A percentile compares a stretch with the other conserved stretches of the same genome.
Conservation (phyloP, 2,113 vertebrate species). For the Scomber japonicus region DNA sequence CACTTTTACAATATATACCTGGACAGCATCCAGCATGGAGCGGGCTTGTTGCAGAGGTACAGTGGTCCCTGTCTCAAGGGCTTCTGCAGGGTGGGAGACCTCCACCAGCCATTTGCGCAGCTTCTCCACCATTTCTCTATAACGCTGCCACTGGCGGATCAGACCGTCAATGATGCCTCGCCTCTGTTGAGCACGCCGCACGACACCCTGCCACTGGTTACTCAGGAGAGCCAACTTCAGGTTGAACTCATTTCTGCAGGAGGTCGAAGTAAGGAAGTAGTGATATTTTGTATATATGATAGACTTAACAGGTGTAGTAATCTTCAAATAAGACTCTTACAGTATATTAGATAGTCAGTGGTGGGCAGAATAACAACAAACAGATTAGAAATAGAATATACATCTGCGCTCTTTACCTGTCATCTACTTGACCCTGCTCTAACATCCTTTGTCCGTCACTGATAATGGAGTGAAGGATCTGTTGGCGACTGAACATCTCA, state of each 20-base stretch:
- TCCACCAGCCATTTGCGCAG: conserved; percentile 92
- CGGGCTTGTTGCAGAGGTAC: conserved; percentile 92
- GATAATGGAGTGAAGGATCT: conserved; percentile 98
- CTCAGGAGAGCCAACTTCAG: conserved; percentile 93
- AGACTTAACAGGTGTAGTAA: background rate
- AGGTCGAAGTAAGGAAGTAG: background rate
- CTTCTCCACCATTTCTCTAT: conserved; percentile 93
- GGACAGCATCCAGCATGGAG: conserved; percentile 90
- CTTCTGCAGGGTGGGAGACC: conserved; percentile 82
- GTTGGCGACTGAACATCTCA: conserved; percentile 99
- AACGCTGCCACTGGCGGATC: conserved; percentile 96
- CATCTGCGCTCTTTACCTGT: conserved; percentile 86
- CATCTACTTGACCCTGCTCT: conserved; percentile 97
- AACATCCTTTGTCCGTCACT: conserved; percentile 94
- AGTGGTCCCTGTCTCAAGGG: conserved; percentile 76
- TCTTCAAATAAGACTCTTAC: background rate
- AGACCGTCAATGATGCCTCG: conserved; percentile 96
- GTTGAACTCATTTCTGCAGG: conserved; percentile 93
- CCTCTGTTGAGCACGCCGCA: conserved; percentile 95
- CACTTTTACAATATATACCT: conserved; percentile 82
- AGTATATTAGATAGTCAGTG: background rate
- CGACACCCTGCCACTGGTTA: conserved; percentile 97
- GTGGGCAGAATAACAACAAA: background rate
- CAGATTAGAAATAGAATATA: background rate
- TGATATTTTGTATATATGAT: background rate